These are phyloP conservation scores for Halichoeres trimaculatus DNA, from an alignment of 2,113 vertebrate species.

Conservation along the genomic window DNA sequence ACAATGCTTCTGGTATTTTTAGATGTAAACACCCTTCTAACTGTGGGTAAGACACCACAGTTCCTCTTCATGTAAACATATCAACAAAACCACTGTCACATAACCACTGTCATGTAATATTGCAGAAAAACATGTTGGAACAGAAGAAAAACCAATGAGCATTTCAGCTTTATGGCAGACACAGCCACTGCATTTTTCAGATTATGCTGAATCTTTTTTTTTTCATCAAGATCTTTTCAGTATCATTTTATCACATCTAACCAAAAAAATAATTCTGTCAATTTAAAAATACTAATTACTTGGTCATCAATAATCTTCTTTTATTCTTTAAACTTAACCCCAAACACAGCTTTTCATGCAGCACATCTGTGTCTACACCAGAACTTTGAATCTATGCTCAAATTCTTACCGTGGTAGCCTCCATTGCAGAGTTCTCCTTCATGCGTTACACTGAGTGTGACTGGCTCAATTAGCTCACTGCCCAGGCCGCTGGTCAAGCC, in stretches of 20 bases:
- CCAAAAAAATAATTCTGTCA: no score
- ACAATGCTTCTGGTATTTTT: slow-evolving; percentile 4
- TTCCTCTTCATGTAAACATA: slow-evolving; percentile 12
- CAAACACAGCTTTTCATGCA: neutral
- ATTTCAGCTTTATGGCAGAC: neutral
- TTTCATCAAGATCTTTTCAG: neutral
- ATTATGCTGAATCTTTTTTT: neutral
- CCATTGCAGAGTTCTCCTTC: slow-evolving; percentile 86
- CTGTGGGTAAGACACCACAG: slow-evolving; percentile 5
- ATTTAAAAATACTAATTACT: neutral
- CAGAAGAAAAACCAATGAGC: neutral
- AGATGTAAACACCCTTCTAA: slow-evolving; percentile 15
- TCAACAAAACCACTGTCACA: slow-evolving; percentile 9
- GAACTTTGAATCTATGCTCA: neutral
- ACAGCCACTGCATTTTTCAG: slow-evolving; percentile 1
- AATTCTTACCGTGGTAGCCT: slow-evolving; percentile 59
- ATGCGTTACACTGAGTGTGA: slow-evolving; percentile 81
- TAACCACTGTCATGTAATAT: neutral
- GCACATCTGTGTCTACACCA: neutral
- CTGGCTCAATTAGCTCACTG: slow-evolving; percentile 87
- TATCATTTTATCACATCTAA: neutral
- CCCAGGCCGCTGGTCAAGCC: slow-evolving; percentile 90
- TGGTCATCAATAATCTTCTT: neutral
- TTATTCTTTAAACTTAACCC: neutral
- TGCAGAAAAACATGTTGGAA: neutral